Evolutionary conservation across 2,797 vertebrate genomes (phyloP).

Genomic region (Danio kyathit): DNA sequence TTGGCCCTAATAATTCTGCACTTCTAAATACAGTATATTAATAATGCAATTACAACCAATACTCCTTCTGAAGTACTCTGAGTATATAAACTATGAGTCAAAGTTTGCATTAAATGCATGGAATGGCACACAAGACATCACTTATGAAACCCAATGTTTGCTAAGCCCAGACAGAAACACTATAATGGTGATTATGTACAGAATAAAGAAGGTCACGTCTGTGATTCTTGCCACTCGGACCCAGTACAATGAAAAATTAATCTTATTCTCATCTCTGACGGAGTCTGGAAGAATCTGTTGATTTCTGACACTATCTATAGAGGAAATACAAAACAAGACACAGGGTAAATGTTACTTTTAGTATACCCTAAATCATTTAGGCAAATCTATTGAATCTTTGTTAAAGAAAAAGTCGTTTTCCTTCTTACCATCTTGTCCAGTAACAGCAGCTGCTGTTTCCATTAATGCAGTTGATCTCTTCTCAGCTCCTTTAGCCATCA

Average conservation of each 20-base stretch:
- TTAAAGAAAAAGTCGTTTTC: too few species aligned
- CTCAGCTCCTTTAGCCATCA: slow-evolving; percentile 66
- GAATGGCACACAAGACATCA: neutral
- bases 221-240: slow-evolving; percentile 60
- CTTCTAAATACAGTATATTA: too few species aligned
- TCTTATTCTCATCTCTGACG: neutral
- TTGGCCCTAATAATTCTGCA: too few species aligned
- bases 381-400: neutral
- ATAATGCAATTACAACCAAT: too few species aligned
- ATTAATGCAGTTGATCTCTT: too few species aligned
- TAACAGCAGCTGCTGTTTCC: neutral
- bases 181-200: slow-evolving; percentile 62
- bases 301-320: neutral
- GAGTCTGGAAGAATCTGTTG: neutral
- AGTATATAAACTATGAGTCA: too few species aligned
- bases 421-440: neutral
- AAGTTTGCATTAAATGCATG: neutral
- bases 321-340: neutral
- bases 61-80: too few species aligned
- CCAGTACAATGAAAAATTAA: slow-evolving; percentile 31
- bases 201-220: slow-evolving; percentile 69
- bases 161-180: slow-evolving; percentile 63
- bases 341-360: too few species aligned
- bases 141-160: neutral
- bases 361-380: too few species aligned